Conservation (phyloP, 2,797 vertebrate genomes). For the Lepus oiostolus region DNA sequence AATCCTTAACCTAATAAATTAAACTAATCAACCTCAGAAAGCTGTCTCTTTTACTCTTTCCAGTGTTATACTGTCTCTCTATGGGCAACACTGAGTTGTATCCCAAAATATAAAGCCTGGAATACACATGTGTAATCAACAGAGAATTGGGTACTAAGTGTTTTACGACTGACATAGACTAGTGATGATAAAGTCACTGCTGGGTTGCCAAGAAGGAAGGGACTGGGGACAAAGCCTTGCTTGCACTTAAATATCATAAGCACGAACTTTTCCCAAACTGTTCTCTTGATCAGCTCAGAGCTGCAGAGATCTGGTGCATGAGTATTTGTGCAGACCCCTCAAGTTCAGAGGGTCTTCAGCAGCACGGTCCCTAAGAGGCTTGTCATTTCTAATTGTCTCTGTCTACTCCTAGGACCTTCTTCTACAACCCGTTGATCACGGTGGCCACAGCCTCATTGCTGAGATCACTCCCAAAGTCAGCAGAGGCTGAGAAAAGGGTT, state of each 20-base stretch:
- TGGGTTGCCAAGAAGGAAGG: background rate
- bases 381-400: background rate
- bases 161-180: background rate
- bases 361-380: background rate
- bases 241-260: background rate
- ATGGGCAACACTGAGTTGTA: background rate
- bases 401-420: background rate
- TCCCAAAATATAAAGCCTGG: background rate
- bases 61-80: background rate
- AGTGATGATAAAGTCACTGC: fast-evolving
- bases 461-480: background rate
- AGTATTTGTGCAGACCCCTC: too few relatives aligned
- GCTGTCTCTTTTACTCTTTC: background rate
- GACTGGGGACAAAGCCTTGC: too few relatives aligned
- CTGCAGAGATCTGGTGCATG: background rate
- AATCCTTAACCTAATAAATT: background rate
- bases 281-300: background rate
- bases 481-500: too few relatives aligned
- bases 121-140: background rate
- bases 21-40: background rate
- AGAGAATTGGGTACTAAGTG: background rate
- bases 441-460: background rate
- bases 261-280: background rate
- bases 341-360: fast-evolving
- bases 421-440: too few relatives aligned